Conservation (phyloP, 2,797 vertebrate species). For the Choloepus didactylus region DNA sequence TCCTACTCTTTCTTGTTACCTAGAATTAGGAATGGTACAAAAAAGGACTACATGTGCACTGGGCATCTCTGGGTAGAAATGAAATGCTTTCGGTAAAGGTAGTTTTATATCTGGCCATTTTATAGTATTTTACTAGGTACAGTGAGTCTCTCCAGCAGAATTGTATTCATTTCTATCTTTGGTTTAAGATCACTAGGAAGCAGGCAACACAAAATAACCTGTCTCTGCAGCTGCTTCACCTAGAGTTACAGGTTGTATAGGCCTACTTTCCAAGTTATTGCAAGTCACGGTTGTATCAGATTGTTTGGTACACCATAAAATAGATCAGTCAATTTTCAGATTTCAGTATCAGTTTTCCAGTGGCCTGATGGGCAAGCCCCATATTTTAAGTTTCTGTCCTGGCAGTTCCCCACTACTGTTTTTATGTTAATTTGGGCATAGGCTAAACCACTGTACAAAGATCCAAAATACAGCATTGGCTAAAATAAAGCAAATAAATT, state of each 20-base stretch:
- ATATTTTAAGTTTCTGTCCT: background rate
- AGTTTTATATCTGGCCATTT: background rate
- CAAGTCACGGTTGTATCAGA: background rate
- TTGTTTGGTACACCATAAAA: background rate
- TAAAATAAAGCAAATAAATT: background rate
- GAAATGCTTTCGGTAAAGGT: background rate
- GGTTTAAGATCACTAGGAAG: background rate
- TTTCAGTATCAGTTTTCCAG: background rate
- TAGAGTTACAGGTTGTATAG: background rate
- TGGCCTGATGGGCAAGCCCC: background rate
- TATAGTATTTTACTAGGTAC: background rate
- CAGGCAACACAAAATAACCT: background rate
- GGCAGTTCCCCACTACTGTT: background rate
- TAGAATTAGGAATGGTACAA: background rate
- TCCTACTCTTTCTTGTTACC: background rate
- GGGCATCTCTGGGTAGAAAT: background rate
- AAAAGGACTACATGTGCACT: background rate
- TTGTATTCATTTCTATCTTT: background rate
- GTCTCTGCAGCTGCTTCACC: background rate
- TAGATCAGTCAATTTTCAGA: background rate
- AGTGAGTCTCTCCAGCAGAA: background rate
- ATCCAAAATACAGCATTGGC: background rate
- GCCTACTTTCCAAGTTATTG: background rate
- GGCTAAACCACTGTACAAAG: background rate
- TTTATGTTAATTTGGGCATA: background rate